Evolutionary conservation across 2,888 invertebrate species (phyloP).

Genomic region (Steinernema scapterisci): DNA sequence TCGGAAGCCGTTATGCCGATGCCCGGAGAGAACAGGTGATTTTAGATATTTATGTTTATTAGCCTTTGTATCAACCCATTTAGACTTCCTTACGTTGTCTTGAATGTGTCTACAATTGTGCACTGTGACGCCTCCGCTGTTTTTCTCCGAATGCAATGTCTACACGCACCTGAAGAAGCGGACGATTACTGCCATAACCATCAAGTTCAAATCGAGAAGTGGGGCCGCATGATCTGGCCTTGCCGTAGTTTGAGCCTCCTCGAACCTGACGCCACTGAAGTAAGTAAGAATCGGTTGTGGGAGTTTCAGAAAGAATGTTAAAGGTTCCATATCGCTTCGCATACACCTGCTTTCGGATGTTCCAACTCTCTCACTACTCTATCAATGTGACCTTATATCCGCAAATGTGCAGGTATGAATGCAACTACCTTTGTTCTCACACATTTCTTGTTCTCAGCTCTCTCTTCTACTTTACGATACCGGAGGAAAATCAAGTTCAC

Average conservation of each 20-base stretch:
- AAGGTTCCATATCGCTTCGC: constrained; percentile 46
- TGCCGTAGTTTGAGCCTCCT: constrained; percentile 38
- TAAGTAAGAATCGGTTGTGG: neutral
- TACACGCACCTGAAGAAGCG: constrained; percentile 47
- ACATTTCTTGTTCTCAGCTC: constrained; percentile 33
- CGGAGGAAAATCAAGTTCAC: constrained; percentile 44
- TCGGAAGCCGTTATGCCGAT: neutral
- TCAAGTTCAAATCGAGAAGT: constrained; percentile 33
- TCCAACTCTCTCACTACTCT: constrained; percentile 48
- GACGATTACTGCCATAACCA: constrained; percentile 57
- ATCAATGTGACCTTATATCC: constrained; percentile 53
- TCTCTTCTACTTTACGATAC: constrained; percentile 43
- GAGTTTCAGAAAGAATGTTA: neutral
- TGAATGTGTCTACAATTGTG: constrained; percentile 47
- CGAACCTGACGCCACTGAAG: constrained; percentile 16
- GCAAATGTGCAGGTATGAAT: constrained; percentile 46
- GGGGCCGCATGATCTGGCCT: constrained; percentile 48
- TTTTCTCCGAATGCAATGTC: constrained; percentile 51
- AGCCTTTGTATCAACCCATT: constrained; percentile 14
- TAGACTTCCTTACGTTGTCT: constrained; percentile 52
- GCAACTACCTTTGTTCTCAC: neutral
- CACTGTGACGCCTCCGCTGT: constrained; percentile 39
- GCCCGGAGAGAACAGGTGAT: neutral
- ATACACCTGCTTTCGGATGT: constrained; percentile 56
- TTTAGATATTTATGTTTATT: too few relatives aligned